These are phyloP conservation scores for Drosophila barbarae DNA, from an alignment of 2,888 invertebrate species.

Conservation along the genomic window DNA sequence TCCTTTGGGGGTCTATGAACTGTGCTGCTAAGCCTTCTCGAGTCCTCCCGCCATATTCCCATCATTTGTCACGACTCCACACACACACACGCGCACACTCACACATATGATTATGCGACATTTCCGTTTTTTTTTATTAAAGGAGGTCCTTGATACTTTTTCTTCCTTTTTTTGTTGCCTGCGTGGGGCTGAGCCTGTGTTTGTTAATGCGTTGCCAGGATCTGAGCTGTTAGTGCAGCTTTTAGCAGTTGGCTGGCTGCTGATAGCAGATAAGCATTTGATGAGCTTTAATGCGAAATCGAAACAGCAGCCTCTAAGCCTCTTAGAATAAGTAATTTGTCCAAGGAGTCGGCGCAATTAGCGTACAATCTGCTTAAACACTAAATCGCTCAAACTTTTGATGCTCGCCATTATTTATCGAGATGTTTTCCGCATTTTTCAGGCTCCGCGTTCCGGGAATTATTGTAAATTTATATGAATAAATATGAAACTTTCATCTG, in stretches of 20 bases:
- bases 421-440: neutral
- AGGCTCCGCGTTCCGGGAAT: neutral
- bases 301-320: slow-evolving; percentile 48
- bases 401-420: slow-evolving; percentile 2
- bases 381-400: slow-evolving; percentile 20
- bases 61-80: slow-evolving; percentile 64
- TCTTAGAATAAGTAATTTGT: slow-evolving; percentile 50
- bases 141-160: slow-evolving; percentile 1
- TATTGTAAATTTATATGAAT: slow-evolving; percentile 19
- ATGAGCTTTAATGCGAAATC: slow-evolving; percentile 71
- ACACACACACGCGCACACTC: slow-evolving; percentile 23
- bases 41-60: slow-evolving; percentile 37
- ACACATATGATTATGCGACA: slow-evolving; percentile 57
- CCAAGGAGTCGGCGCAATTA: slow-evolving; percentile 45
- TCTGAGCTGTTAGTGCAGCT: slow-evolving; percentile 45
- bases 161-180: slow-evolving; percentile 18
- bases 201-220: slow-evolving; percentile 39
- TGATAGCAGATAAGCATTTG: slow-evolving; percentile 73
- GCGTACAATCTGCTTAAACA: slow-evolving; percentile 49
- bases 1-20: slow-evolving; percentile 41
- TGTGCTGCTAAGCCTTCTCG: slow-evolving; percentile 40
- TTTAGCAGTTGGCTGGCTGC: slow-evolving; percentile 66
- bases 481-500: slow-evolving; percentile 23
- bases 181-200: slow-evolving; percentile 13
- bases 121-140: slow-evolving; percentile 40